Evolutionary conservation across 2,888 invertebrate genomes (phyloP), one percentile per base, ranked within the genome.

Genomic region (Andrena trimmerana): DNA sequence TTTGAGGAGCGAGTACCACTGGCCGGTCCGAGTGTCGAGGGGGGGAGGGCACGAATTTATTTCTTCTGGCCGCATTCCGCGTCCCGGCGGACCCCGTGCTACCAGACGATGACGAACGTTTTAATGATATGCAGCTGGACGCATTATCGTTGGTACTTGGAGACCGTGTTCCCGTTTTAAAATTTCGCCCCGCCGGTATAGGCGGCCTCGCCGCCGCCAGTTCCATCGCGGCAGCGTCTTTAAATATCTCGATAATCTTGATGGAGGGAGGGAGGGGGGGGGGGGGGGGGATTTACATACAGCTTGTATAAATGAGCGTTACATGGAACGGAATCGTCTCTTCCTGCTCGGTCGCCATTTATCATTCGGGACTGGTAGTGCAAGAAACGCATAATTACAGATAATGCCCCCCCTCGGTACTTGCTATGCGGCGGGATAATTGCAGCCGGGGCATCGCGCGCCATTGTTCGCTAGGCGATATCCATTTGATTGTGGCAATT

Each of bases 351-450:
- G 27, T 29, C 67, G 74, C 72, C 76, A 76, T 86, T 88, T 71
- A 85, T 86, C 86, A 88, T 88, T 83, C 81, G 65, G 31, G 48
- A 50, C 78, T 68, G 33, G 76, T 66, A 70, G 78, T 77, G 67
- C 80, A 67, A 86, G 84, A 86, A 85, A 88, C 81, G 83, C 78
- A 80, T 86, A 88, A 88, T 88, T 88, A 83, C 80, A 63, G 84
- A 54, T 84, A 83, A 88, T 88, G 81, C 73, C 60, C 68, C 78
- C 73, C 60, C 68, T 48, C 27, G 57, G 81, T 83, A 79, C 70
- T 79, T 74, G 79, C 59, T 81, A 77, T 83, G 81, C 77, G 71
- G 50, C 57, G 69, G 83, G 73, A 86, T 88, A 88, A 87, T 88
- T 86, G 83, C 72, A 73, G 69, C 57, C 65, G 60, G 72, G 7